Conservation (phyloP, 2,113 vertebrate genomes). For the Nestor notabilis region DNA sequence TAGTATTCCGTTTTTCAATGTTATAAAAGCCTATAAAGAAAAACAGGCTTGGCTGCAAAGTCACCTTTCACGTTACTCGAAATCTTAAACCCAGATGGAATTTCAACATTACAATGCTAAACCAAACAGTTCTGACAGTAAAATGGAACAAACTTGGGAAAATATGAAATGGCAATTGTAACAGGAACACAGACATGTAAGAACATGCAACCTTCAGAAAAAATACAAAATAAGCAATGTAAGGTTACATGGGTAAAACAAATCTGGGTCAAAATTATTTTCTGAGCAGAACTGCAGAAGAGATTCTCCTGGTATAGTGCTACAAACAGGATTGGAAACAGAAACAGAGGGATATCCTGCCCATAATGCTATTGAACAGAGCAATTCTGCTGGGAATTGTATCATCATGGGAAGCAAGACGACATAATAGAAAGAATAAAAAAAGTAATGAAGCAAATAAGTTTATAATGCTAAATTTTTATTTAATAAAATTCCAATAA, state of each 20-base stretch:
- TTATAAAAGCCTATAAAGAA: background rate
- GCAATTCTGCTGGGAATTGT: background rate
- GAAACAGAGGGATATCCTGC: background rate
- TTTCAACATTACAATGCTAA: background rate
- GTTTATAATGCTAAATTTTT: background rate
- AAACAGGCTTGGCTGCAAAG: background rate
- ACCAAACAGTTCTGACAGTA: background rate
- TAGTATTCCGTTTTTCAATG: background rate
- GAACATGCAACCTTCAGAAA: background rate
- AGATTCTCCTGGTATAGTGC: background rate
- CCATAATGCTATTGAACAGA: background rate
- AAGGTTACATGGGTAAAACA: background rate
- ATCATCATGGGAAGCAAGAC: background rate
- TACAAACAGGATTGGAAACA: background rate
- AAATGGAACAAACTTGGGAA: background rate
- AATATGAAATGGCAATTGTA: background rate
- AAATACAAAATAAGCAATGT: background rate
- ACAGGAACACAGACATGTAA: background rate
- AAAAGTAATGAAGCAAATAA: background rate
- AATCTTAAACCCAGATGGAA: background rate
- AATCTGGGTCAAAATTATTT: background rate
- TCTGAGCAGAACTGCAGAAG: background rate
- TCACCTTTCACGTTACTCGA: background rate
- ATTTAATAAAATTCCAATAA: background rate
- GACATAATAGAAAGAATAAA: background rate